phyloP scores from a whole-genome alignment of 2,888 invertebrate genomes.

The Rugalucina vietnamica region DNA sequence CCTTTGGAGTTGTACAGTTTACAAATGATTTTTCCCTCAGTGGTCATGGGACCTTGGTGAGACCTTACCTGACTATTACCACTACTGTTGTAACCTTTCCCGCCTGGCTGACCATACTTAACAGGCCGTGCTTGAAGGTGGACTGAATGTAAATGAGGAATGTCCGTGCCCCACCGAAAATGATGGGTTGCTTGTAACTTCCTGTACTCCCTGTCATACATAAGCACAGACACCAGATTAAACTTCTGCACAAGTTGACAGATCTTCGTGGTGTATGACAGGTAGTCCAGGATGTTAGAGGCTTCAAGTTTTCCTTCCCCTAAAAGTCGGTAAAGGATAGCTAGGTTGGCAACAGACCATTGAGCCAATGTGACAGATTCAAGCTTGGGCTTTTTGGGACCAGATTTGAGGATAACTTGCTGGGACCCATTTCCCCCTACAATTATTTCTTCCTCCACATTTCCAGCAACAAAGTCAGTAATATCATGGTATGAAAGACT shows the following conservation, averaged over 20 bases:
- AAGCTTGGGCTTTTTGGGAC: neutral
- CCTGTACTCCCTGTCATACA: conserved; percentile 10
- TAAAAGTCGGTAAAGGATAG: neutral
- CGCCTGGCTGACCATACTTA: neutral
- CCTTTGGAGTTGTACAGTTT: neutral
- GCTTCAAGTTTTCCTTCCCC: neutral
- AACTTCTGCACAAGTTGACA: neutral
- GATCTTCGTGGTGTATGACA: neutral
- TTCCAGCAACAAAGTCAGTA: neutral
- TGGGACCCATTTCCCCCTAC: neutral
- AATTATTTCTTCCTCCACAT: neutral
- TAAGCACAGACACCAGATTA: neutral
- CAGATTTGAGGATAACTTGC: neutral
- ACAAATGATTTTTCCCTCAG: neutral
- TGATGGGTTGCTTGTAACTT: neutral
- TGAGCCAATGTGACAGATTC: neutral
- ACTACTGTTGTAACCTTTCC: neutral
- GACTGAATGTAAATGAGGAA: neutral
- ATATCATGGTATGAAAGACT: neutral
- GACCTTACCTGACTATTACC: too few species aligned
- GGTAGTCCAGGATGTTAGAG: neutral
- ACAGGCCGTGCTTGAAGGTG: neutral
- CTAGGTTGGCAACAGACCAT: neutral
- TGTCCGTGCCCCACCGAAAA: neutral
- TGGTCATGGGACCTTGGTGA: neutral